phyloP scores from a whole-genome alignment of 2,797 vertebrate genomes.

The Melanogrammus aeglefinus region DNA sequence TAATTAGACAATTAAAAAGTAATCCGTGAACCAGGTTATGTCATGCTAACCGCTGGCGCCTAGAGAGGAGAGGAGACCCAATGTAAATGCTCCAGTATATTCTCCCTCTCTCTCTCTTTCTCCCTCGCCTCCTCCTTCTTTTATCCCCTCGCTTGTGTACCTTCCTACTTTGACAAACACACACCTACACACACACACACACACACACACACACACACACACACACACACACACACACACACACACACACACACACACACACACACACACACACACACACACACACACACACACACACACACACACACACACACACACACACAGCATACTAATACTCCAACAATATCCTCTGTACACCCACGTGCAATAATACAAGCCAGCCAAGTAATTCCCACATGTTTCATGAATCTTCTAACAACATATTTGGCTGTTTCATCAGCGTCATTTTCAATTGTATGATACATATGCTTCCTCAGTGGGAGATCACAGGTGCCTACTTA shows the following conservation, averaged over 20 bases:
- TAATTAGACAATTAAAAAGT: conserved; percentile 39
- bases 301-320: neutral
- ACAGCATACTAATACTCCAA: neutral
- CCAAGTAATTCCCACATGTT: too few species aligned
- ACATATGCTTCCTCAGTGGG: conserved; percentile 46
- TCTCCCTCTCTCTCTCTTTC: neutral
- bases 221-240: conserved; percentile 16
- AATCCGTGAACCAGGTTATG: conserved; percentile 16
- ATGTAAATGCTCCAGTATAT: neutral
- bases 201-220: conserved; percentile 9
- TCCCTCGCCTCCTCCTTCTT: neutral
- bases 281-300: conserved; percentile 15
- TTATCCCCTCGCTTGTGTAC: neutral
- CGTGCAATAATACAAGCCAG: neutral
- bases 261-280: too few species aligned
- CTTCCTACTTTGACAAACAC: neutral
- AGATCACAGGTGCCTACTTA: conserved; percentile 45
- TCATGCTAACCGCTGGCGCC: conserved; percentile 20
- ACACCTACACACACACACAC: neutral
- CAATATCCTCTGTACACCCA: neutral
- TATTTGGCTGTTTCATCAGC: neutral
- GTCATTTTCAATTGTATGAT: conserved; percentile 18
- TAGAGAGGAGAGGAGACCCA: neutral
- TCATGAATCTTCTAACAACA: neutral
- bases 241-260: neutral